Evolutionary conservation across 30 jellyfish, hydroid and myxozoan genomes (phyloP).

Genomic region (Mastigias papua): DNA sequence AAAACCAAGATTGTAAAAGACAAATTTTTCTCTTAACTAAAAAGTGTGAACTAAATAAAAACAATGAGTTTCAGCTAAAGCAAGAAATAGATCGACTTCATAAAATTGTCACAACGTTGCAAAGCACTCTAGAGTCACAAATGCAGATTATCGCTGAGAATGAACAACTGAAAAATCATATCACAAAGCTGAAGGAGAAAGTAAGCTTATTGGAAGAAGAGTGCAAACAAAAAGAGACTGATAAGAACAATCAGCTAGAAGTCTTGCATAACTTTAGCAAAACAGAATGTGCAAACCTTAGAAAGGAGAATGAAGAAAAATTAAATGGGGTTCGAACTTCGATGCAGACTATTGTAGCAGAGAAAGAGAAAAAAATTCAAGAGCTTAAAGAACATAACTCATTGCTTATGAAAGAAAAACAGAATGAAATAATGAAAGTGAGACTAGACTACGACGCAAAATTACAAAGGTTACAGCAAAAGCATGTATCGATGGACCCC

Average conservation of each 20-base stretch:
- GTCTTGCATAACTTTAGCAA: slow-evolving; percentile 31
- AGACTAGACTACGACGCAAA: slow-evolving; percentile 57
- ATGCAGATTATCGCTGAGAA: slow-evolving; percentile 33
- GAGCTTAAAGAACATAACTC: not conserved
- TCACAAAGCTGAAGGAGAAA: slow-evolving; percentile 21
- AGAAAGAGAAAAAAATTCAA: slow-evolving; percentile 21
- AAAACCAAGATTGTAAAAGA: slow-evolving; percentile 41
- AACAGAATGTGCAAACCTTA: slow-evolving; percentile 6
- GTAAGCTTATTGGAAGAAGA: not conserved
- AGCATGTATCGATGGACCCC: slow-evolving; percentile 22
- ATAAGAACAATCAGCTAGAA: slow-evolving; percentile 21
- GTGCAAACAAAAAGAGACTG: slow-evolving; percentile 16
- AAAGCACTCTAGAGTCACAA: slow-evolving; percentile 53
- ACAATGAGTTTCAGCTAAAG: slow-evolving; percentile 63
- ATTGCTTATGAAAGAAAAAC: slow-evolving; percentile 31
- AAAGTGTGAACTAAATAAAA: slow-evolving; percentile 49
- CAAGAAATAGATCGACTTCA: slow-evolving; percentile 67
- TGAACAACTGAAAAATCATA: slow-evolving; percentile 31
- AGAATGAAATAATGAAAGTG: slow-evolving; percentile 46
- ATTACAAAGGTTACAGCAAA: slow-evolving; percentile 42
- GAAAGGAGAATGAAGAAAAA: slow-evolving; percentile 34
- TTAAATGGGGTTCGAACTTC: not conserved
- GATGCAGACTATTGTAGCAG: slow-evolving; percentile 20
- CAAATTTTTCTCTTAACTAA: slow-evolving; percentile 34
- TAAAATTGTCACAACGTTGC: slow-evolving; percentile 29